phyloP scores from a whole-genome alignment of 2,113 vertebrate genomes.

The Callopanchax toddi region DNA sequence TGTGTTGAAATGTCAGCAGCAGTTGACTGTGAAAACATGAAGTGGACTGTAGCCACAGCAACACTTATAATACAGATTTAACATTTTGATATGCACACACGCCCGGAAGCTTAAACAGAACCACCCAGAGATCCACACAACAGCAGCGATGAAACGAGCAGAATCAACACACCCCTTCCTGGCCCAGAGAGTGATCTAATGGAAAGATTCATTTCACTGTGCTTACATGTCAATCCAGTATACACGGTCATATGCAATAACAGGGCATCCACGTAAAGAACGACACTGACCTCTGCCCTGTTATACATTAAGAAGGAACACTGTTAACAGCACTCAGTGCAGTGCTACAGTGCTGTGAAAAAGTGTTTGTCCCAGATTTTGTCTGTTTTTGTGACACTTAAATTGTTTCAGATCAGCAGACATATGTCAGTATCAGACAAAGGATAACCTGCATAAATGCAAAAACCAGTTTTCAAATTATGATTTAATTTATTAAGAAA shows the following conservation, averaged over 20 bases:
- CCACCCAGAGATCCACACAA: not conserved
- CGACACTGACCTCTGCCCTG: not conserved
- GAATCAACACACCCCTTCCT: not conserved
- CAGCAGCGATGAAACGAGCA: not conserved
- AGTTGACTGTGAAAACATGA: slow-evolving; percentile 22
- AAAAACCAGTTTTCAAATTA: too few relatives aligned
- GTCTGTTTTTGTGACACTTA: too few relatives aligned
- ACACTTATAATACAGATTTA: slow-evolving; percentile 16
- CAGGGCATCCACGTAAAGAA: not conserved
- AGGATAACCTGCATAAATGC: too few relatives aligned
- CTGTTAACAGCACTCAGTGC: too few relatives aligned
- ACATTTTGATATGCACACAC: slow-evolving; percentile 19
- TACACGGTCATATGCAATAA: not conserved
- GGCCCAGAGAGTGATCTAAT: not conserved
- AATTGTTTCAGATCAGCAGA: too few relatives aligned
- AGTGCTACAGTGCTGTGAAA: too few relatives aligned
- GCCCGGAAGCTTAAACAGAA: slow-evolving; percentile 10
- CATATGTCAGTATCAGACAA: too few relatives aligned
- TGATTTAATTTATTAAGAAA: too few relatives aligned
- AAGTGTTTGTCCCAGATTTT: too few relatives aligned
- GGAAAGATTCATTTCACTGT: not conserved
- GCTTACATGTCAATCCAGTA: not conserved
- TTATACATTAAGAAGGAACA: slow-evolving; percentile 5
- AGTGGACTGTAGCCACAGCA: slow-evolving; percentile 15
- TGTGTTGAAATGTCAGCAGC: slow-evolving; percentile 33